Percentiles rank a stretch among this genome's conserved stretches.
phyloP scores from a whole-genome alignment of 1,140 invertebrate species.

The Caenorhabditis latens region DNA sequence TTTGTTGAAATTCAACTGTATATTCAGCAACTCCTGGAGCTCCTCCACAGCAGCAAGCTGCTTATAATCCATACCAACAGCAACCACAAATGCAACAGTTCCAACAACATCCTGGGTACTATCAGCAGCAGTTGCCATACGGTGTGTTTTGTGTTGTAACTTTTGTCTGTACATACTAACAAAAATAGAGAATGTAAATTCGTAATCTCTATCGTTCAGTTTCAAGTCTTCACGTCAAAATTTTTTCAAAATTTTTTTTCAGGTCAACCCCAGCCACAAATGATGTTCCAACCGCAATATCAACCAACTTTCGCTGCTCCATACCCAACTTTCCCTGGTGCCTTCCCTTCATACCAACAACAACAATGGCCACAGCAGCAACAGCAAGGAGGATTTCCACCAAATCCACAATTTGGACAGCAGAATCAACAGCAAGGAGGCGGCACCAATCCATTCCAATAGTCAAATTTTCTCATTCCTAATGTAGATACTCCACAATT shows the following conservation, averaged over 20 bases:
- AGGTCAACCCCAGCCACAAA: conserved; percentile 65
- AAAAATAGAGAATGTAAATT: neutral
- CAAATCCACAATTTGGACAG: conserved; percentile 17
- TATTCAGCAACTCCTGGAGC: conserved; percentile 58
- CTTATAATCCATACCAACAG: conserved; percentile 48
- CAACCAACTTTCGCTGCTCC: conserved; percentile 59
- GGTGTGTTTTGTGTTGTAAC: conserved; percentile 14
- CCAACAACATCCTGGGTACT: conserved; percentile 55
- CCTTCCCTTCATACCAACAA: conserved; percentile 60
- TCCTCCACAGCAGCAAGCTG: conserved; percentile 58
- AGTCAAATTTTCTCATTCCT: neutral
- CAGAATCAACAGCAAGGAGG: conserved; percentile 33
- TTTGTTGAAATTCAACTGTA: neutral
- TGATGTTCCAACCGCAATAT: conserved; percentile 64
- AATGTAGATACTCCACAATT: conserved; percentile 2
- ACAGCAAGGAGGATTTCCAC: conserved; percentile 49
- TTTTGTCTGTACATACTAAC: neutral
- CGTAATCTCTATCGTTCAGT: neutral
- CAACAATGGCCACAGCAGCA: conserved; percentile 38
- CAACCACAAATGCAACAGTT: conserved; percentile 51
- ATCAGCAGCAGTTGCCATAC: conserved; percentile 60
- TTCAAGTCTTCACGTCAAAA: neutral
- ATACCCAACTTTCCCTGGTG: conserved; percentile 63
- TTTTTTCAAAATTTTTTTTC: conserved; percentile 1
- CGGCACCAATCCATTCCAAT: conserved; percentile 58